Base-by-base conservation (phyloP, 2,113 vertebrate species). In the Nothoprocta perdicaria region DNA sequence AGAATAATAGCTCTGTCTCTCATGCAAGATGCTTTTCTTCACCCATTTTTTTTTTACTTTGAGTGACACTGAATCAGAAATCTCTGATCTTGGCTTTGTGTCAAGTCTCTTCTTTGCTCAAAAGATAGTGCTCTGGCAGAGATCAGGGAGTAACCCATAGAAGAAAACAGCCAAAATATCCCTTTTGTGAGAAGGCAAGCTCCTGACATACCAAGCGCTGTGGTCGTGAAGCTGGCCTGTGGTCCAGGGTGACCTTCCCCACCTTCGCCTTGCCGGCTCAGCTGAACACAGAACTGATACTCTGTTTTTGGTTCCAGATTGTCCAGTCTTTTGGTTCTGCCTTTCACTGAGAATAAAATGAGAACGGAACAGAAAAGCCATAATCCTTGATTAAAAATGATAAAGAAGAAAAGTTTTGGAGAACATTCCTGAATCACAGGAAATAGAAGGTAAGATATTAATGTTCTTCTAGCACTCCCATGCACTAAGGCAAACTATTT, bases 161-260 rank as follows among this genome's bases (percentile, higher is more conserved):
- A 72, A 50, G 22, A 43, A 92, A 86, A 6, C 4, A 76, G 40
- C 13, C 11, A 63, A 46, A 86, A 75, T 5, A 43, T 5, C 31
- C 22, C 16, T 24, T 85, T 81, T 79, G 10, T 79, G 55, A 90
- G 76, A 77, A 80, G 8, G 12, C 27, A 6, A 29, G 31, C 31
- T 29, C 62, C 43, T 55, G 16, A 80, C 97, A 95, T 97, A 98
- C 98, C 98, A 65, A 98, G 97, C 0, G 97, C 97, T 67, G 97
- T 96, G 40, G 98, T 98, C n/a, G 93, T 97, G 95, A 98, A 98
- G 50, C 90, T 97, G 50, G 95, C 97, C 92, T 97, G 94, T 3
- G 98, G 98, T 45, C 98, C 98, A 50, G 98, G 98, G 24, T 98
- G 97, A 24, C 98, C 98, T 58, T 97, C 96, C 26, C 98, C 98